These are phyloP conservation scores for Euzetes globulus DNA, from an alignment of 2,888 invertebrate species.

Conservation along the genomic window DNA sequence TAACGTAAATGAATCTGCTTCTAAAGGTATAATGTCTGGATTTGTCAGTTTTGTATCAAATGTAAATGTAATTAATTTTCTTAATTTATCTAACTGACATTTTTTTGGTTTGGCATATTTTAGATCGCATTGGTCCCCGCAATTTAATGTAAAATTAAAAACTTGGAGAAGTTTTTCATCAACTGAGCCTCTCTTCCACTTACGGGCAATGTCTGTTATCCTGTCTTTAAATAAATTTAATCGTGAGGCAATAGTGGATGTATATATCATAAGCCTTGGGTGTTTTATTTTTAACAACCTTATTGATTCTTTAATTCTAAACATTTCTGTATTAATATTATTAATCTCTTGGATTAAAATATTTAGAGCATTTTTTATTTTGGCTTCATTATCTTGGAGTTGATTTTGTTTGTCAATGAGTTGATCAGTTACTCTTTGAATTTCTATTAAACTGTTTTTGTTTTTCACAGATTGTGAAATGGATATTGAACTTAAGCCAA, in stretches of 20 bases:
- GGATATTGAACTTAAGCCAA: neutral
- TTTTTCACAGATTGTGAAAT: neutral
- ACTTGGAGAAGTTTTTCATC: neutral
- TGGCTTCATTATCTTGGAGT: neutral
- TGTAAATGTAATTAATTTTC: neutral
- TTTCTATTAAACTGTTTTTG: neutral
- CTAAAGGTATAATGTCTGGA: too few relatives aligned
- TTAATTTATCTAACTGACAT: neutral
- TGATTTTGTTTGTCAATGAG: neutral
- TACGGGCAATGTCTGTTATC: neutral
- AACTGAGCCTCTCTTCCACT: neutral
- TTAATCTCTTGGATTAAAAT: neutral
- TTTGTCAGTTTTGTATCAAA: neutral
- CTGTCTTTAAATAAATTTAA: neutral
- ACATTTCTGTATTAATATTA: neutral
- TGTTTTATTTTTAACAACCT: neutral
- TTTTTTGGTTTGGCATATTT: neutral
- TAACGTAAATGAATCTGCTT: too few relatives aligned
- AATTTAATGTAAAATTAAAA: neutral
- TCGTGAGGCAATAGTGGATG: neutral
- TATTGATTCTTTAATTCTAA: neutral
- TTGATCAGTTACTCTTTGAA: neutral
- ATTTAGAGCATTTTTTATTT: neutral
- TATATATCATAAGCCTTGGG: neutral
- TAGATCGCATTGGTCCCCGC: neutral